These are phyloP conservation scores for Andrena haemorrhoa DNA, from an alignment of 2,888 invertebrate species.

Conservation along the genomic window DNA sequence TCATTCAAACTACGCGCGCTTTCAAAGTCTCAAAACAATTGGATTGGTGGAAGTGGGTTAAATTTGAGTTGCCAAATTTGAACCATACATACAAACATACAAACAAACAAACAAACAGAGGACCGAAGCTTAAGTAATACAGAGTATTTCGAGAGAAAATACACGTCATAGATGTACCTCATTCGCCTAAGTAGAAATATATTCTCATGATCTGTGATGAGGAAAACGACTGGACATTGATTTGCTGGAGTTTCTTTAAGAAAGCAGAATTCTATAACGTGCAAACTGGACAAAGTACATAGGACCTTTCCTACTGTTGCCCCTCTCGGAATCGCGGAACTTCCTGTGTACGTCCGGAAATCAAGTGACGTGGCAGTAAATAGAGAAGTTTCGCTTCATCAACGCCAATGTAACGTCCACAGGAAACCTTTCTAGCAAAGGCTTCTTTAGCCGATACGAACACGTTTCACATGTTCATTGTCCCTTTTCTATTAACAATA, in stretches of 20 bases:
- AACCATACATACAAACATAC: too few relatives aligned
- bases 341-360: background rate
- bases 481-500: background rate
- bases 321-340: background rate
- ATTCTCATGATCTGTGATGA: background rate
- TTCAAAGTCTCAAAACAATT: too few relatives aligned
- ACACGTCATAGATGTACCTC: background rate
- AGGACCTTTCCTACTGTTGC: background rate
- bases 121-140: too few relatives aligned
- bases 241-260: background rate
- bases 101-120: too few relatives aligned
- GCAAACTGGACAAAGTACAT: background rate
- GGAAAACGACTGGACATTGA: background rate
- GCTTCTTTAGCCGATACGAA: background rate
- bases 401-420: background rate
- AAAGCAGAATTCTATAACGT: background rate
- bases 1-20: too few relatives aligned
- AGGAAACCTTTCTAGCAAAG: background rate
- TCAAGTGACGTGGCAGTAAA: background rate
- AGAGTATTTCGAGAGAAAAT: background rate
- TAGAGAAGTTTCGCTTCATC: constrained; percentile 11
- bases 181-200: background rate
- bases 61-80: too few relatives aligned
- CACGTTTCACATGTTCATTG: background rate
- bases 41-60: too few relatives aligned